Percentiles rank a stretch among this genome's conserved stretches.
Evolutionary conservation across 2,888 invertebrate species (phyloP).

Genomic region (Rhagium mordax): DNA sequence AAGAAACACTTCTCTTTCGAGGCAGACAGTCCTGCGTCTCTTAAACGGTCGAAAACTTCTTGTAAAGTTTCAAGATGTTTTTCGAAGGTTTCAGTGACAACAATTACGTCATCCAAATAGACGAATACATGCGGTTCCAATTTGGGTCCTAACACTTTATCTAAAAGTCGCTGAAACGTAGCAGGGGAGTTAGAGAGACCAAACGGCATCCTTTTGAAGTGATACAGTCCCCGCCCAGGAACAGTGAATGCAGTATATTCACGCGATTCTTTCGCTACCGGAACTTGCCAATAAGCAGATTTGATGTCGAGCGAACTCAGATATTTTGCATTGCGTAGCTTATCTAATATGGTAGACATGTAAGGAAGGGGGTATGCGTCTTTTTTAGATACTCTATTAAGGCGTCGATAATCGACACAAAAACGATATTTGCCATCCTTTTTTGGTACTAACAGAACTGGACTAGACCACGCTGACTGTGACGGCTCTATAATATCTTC

Average conservation of each 20-base stretch:
- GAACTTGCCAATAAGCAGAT: background rate
- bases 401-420: background rate
- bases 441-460: background rate
- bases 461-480: background rate
- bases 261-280: background rate
- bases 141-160: background rate
- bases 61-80: conserved; percentile 41
- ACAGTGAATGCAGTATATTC: conserved; percentile 8
- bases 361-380: background rate
- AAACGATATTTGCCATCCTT: background rate
- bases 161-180: conserved; percentile 53
- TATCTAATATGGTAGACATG: background rate
- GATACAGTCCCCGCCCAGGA: background rate
- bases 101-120: background rate
- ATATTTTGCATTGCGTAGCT: conserved; percentile 6
- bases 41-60: conserved; percentile 41
- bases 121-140: background rate
- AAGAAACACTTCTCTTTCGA: conserved; percentile 57
- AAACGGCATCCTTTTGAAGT: conserved; percentile 4
- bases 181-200: conserved; percentile 52
- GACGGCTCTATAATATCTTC: conserved; percentile 26
- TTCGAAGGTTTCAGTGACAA: background rate
- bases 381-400: background rate
- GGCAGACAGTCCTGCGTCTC: conserved; percentile 48
- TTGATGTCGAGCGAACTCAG: background rate